A percentile compares a stretch with the other conserved stretches of the same genome.
Conservation (phyloP, 2,113 vertebrate species). For the Fregata magnificens region DNA sequence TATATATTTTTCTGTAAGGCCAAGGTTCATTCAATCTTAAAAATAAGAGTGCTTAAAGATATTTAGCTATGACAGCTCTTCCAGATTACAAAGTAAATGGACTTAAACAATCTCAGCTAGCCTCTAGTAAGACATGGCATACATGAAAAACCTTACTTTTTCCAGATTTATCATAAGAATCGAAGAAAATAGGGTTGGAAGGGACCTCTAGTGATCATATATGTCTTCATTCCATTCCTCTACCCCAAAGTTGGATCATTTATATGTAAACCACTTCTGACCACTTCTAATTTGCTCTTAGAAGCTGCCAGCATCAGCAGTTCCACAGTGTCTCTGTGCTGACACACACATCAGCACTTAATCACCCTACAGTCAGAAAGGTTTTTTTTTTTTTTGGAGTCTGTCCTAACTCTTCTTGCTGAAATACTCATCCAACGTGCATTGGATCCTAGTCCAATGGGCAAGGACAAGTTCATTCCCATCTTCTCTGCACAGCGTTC, state of each 20-base stretch:
- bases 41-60: slow-evolving; percentile 4
- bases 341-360: neutral
- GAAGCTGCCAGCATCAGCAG: neutral
- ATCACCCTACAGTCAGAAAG: neutral
- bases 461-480: neutral
- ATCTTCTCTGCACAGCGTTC: neutral
- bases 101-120: slow-evolving; percentile 9
- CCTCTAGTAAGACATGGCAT: neutral
- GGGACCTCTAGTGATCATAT: neutral
- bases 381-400: neutral
- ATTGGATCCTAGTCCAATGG: too few species aligned
- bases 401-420: neutral
- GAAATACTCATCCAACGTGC: too few species aligned
- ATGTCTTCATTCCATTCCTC: neutral
- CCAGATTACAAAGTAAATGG: slow-evolving; percentile 8
- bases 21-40: slow-evolving; percentile 5
- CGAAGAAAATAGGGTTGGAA: neutral
- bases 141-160: neutral
- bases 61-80: slow-evolving; percentile 14
- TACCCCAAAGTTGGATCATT: neutral
- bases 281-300: neutral
- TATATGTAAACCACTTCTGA: neutral
- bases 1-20: neutral
- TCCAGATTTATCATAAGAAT: neutral
- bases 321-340: neutral